Conservation (phyloP, 2,113 vertebrate genomes). For the Lontra canadensis region DNA sequence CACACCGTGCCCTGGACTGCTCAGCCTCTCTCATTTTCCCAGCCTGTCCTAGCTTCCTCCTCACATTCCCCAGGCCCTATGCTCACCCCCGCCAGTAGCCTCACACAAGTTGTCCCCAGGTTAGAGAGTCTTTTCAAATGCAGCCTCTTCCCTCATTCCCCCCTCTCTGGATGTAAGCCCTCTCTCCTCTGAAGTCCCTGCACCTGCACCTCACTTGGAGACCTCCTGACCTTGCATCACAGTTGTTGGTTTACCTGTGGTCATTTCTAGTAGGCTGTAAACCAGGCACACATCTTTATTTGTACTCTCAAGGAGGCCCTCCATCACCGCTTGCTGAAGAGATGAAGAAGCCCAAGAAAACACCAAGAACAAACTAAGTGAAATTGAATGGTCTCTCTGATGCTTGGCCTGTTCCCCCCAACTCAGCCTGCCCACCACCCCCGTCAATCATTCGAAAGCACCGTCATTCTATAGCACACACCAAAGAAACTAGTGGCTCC, state of each 20-base stretch:
- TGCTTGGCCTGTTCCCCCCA: background rate
- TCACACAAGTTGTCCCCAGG: too few species aligned
- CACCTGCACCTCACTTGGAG: background rate
- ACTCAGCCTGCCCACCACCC: background rate
- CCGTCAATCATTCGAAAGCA: background rate
- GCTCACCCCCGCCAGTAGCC: background rate
- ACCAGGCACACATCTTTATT: background rate
- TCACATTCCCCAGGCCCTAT: background rate
- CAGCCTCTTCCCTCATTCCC: background rate
- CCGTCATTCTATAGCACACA: background rate
- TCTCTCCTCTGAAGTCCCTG: background rate
- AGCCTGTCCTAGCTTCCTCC: background rate
- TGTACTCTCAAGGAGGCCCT: background rate
- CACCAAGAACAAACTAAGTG: background rate
- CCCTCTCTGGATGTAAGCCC: background rate
- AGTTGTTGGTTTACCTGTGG: background rate
- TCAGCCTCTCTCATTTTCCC: background rate
- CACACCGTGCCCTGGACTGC: background rate
- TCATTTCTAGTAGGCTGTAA: background rate
- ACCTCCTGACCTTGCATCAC: background rate
- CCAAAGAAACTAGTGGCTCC: background rate
- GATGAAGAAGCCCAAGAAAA: conserved; percentile 5
- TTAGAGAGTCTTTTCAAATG: background rate
- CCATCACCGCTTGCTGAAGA: background rate
- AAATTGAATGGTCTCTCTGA: background rate